Conservation (phyloP, 2,797 vertebrate genomes). For the Picus viridis region DNA sequence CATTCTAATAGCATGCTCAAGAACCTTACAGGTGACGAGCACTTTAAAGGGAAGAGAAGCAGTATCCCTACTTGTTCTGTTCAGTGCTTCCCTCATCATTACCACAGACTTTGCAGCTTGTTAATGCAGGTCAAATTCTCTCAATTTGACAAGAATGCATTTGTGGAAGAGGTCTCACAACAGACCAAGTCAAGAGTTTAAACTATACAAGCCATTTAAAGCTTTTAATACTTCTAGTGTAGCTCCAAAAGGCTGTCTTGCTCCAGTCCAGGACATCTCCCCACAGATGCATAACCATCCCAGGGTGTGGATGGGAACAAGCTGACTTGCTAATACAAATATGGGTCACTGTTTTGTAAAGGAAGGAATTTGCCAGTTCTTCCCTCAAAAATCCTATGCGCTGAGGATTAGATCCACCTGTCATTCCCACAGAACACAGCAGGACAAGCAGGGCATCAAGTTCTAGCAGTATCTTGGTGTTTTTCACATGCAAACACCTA, state of each 20-base stretch:
- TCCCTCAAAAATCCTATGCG: slow-evolving; percentile 31
- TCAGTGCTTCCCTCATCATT: background rate
- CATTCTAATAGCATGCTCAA: background rate
- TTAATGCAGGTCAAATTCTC: background rate
- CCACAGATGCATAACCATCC: background rate
- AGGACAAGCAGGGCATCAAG: background rate
- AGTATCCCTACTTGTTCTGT: background rate
- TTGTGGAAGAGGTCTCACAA: background rate
- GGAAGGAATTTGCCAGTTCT: slow-evolving; percentile 32
- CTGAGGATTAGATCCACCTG: slow-evolving; percentile 31
- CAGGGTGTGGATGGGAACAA: background rate
- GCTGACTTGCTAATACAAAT: background rate
- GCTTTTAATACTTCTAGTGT: background rate
- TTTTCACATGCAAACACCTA: background rate
- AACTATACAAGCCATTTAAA: background rate
- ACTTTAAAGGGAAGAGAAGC: background rate
- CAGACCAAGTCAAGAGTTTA: background rate
- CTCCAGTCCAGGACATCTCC: background rate
- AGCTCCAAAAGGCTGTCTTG: background rate
- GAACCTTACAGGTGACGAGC: background rate
- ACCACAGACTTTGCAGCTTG: background rate
- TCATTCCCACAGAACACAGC: background rate
- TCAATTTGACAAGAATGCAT: background rate
- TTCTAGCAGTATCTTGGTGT: background rate
- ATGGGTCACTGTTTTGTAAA: background rate